A percentile compares a stretch with the other conserved stretches of the same genome.
These are phyloP conservation scores for Pseudotriccus pelzelni DNA, from an alignment of 2,797 vertebrate species.

Conservation along the genomic window DNA sequence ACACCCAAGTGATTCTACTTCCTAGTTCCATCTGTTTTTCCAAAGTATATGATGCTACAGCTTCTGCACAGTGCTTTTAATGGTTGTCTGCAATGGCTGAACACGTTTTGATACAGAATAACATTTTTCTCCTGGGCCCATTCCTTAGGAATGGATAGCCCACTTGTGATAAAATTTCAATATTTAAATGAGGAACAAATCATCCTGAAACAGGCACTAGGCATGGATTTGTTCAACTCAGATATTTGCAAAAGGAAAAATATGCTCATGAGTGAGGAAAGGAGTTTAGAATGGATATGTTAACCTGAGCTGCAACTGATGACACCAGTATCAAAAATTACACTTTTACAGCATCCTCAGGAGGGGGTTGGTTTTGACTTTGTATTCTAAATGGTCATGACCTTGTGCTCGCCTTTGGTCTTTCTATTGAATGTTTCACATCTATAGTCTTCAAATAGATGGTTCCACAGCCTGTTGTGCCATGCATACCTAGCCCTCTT, in stretches of 20 bases:
- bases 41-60: not conserved
- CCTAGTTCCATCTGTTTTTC: conserved; percentile 15
- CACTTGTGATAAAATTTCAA: conserved; percentile 6
- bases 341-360: accelerated
- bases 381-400: not conserved
- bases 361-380: not conserved
- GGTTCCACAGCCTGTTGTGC: accelerated
- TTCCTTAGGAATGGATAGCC: not conserved
- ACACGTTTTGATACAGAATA: not conserved
- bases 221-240: not conserved
- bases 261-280: not conserved
- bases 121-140: not conserved
- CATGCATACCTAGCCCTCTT: not conserved
- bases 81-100: not conserved
- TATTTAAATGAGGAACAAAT: conserved; percentile 16
- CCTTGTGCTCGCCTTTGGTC: not conserved
- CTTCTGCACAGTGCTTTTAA: not conserved
- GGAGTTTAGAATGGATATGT: not conserved
- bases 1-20: not conserved
- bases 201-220: not conserved
- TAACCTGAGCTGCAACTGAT: not conserved
- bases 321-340: not conserved
- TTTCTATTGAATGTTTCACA: not conserved
- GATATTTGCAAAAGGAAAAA: not conserved
- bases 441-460: not conserved